These are phyloP conservation scores for Nasonia vitripennis DNA, from an alignment of 1,140 invertebrate genomes.

Conservation along the genomic window DNA sequence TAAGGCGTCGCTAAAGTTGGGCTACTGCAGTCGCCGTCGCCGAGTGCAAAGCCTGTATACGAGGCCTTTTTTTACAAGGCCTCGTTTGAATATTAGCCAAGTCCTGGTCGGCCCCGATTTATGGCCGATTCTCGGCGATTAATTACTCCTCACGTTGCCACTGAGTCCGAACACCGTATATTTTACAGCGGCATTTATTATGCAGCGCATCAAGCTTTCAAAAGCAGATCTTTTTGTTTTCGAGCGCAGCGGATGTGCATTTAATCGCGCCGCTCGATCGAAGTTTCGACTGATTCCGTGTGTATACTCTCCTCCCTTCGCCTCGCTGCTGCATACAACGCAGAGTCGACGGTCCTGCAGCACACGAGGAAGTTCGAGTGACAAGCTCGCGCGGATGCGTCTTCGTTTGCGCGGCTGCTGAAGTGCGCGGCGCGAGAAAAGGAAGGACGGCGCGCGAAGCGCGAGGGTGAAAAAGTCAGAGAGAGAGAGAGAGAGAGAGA, in stretches of 20 bases:
- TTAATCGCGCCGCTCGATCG: constrained; percentile 14
- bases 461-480: constrained; percentile 8
- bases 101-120: background rate
- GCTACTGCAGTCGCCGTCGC: background rate
- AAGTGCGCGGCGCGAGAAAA: constrained; percentile 51
- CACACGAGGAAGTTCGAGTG: constrained; percentile 58
- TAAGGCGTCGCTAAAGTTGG: constrained; percentile 18
- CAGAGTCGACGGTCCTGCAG: background rate
- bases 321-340: no score
- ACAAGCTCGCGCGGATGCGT: constrained; percentile 51
- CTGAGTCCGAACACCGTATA: background rate
- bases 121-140: background rate
- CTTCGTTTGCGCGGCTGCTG: constrained; percentile 22
- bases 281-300: constrained; percentile 16
- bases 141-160: background rate
- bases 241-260: background rate
- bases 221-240: background rate
- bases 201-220: background rate
- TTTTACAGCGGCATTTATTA: background rate
- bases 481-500: constrained; percentile 31
- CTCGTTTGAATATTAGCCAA: constrained; percentile 26
- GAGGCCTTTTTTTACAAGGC: background rate
- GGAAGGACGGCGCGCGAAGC: background rate
- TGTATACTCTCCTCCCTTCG: background rate
- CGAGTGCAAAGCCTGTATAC: background rate